Evolutionary conservation across 2,113 vertebrate genomes (phyloP).

Genomic region (Macquaria australasica): DNA sequence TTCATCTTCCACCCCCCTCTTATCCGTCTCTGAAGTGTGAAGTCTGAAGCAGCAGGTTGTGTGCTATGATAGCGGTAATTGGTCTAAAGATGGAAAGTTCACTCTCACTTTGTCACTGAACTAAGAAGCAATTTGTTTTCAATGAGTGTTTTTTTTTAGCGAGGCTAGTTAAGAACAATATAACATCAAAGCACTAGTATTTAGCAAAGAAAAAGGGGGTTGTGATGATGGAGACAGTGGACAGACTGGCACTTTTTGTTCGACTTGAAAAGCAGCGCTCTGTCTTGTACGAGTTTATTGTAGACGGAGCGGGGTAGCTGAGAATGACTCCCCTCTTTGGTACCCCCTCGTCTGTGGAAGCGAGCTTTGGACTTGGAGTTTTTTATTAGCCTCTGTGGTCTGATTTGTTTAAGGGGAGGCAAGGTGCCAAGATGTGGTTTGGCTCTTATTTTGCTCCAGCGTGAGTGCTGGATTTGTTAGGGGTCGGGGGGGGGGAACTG

Average conservation of each 20-base stretch:
- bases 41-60: constrained; percentile 59
- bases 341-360: constrained; percentile 68
- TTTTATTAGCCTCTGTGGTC: constrained; percentile 83
- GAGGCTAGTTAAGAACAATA: constrained; percentile 50
- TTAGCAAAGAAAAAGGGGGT: constrained; percentile 30
- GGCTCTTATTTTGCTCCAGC: constrained; percentile 76
- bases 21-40: constrained; percentile 60
- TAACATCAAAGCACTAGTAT: constrained; percentile 45
- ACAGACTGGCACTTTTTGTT: constrained; percentile 58
- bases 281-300: constrained; percentile 49
- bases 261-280: constrained; percentile 39
- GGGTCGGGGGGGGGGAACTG: constrained; percentile 19
- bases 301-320: constrained; percentile 23
- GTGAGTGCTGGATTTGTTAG: constrained; percentile 73
- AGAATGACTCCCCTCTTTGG: constrained; percentile 68
- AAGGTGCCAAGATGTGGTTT: constrained; percentile 81
- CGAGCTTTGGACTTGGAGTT: constrained; percentile 61
- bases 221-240: constrained; percentile 43
- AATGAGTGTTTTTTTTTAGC: constrained; percentile 34
- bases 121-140: constrained; percentile 65
- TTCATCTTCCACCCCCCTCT: constrained; percentile 49
- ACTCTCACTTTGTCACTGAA: constrained; percentile 49
- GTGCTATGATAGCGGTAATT: constrained; percentile 68
- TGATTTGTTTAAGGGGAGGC: constrained; percentile 82
- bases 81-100: constrained; percentile 71